Evolutionary conservation across 2,888 invertebrate species (phyloP).

Genomic region (Drosophila cracens): DNA sequence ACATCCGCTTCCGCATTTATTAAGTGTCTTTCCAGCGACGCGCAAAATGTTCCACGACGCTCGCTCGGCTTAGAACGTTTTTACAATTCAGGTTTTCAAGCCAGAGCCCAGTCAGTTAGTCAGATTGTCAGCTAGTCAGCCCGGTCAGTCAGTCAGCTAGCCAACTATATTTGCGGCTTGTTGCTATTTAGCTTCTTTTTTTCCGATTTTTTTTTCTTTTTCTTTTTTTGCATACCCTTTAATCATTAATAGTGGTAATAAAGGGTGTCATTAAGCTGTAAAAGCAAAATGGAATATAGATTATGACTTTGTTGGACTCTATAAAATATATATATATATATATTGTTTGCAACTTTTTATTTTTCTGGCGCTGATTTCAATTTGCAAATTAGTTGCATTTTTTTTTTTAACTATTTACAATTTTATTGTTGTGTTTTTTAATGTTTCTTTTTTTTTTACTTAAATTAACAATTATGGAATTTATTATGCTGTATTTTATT

Average conservation of each 20-base stretch:
- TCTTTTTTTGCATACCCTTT: constrained; percentile 25
- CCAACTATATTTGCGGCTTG: constrained; percentile 37
- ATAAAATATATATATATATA: neutral
- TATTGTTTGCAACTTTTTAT: neutral
- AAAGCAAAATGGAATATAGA: neutral
- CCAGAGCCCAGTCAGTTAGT: constrained; percentile 20
- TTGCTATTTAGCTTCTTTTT: constrained; percentile 26
- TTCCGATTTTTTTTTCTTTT: constrained; percentile 22
- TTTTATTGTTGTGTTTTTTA: neutral
- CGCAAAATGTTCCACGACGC: constrained; percentile 63
- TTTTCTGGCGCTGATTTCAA: neutral
- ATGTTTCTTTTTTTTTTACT: neutral
- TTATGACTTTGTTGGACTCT: neutral
- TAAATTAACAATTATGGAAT: neutral
- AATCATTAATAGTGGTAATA: neutral
- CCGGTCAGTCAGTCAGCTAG: constrained; percentile 18
- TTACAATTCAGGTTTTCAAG: constrained; percentile 78
- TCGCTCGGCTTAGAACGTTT: constrained; percentile 74
- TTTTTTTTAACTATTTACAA: neutral
- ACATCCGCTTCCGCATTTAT: constrained; percentile 84
- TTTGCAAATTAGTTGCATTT: neutral
- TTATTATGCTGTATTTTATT: neutral
- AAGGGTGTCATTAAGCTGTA: neutral
- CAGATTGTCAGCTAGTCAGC: constrained; percentile 16
- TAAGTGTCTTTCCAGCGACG: constrained; percentile 79